Base-by-base conservation (phyloP, 2,113 vertebrate species). In the Lophotis ruficrista region DNA sequence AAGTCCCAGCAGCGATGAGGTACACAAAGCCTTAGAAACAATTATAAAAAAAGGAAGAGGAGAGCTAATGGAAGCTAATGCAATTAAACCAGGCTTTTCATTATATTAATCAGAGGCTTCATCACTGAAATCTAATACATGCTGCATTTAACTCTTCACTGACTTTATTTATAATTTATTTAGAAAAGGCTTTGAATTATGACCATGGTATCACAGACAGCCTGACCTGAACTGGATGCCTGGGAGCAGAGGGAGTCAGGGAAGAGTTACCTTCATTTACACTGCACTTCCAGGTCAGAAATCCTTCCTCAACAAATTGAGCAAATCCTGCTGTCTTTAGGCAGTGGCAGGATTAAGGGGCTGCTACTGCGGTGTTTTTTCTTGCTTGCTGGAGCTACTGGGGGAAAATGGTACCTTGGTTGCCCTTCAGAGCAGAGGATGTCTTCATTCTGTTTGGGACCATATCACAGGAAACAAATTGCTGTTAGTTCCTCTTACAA, bases 81-180 rank as follows among this genome's bases (percentile, higher is more conserved):
- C 96, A 98, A 98, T 98, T 98, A 98, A 98, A 98, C 79, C 8
- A 51, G 94, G 90, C 95, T 98, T 98, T 98, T 98, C 98, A 98
- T 98, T 98, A 97, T 98, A 98, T 98, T 97, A 98, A 98, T 97
- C 96, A 95, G 90, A 97, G 92, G 93, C 96, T 97, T 98, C 97
- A 97, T 97, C 93, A 93, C 48, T 92, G 95, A 92, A 95, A 93
- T 95, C 87, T 94, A 92, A 94, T 76, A 88, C 76, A 90, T 91
- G 48, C 33, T 21, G 45, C 95, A 94, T 96, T 96, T 97, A 95
- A 91, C 90, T 97, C 83, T 94, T 95, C 72, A 64, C 60, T 64
- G 56, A 33, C 28, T 78, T 83, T 65, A 90, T 83, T 89, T 83
- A 83, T 33, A 76, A 91, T 89, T 92, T 94, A 64, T 80, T 91